Base-by-base conservation (phyloP, 2,888 invertebrate species). In the Mellilla xanthometata region DNA sequence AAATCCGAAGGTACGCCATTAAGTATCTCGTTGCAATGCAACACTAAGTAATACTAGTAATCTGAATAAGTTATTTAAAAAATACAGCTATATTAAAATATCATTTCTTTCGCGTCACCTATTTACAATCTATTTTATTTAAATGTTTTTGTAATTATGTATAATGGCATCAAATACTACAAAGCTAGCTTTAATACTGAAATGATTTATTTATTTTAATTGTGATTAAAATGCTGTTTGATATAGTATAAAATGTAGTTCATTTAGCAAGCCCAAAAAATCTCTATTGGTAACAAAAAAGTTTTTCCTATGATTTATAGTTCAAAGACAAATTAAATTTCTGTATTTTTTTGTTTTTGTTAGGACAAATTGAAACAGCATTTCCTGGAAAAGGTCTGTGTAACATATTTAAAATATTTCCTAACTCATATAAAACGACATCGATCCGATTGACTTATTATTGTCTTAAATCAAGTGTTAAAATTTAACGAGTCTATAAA, bases 81-180 rank as follows among this genome's bases (percentile, higher is more conserved):
- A 53, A 58, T 57, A 56, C 62, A 15, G 47, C 44, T 54, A 46
- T 68, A 62, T 57, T 69, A 69, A 69, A 69, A 68, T 62, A 72
- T 63, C 57, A 60, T 47, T 35, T 56, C 53, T 50, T 45, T 30
- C 45, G 52, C 57, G 45, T 52, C 55, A 39, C 47, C 39, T 35
- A 36, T 43, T 36, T 34, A 52, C 30, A 40, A 51, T 49, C 60
- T 63, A 62, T 62, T 64, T 62, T 63, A 61, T 56, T 36, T 60
- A n/a, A n/a, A n/a, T 63, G n/a, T n/a, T 2, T 23, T 12, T 34
- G 13, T n/a, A n/a, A 22, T n/a, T n/a, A 34, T 76, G 66, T 74
- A 76, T 68, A 78, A 86, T 85, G 83, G 82, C 81, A 84, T 81
- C 81, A 62, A 73, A 75, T 61, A 75, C 75, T 84, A 84, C 60